phyloP scores from a whole-genome alignment of 2,888 invertebrate species.

The Leptinotarsa rubiginosa region DNA sequence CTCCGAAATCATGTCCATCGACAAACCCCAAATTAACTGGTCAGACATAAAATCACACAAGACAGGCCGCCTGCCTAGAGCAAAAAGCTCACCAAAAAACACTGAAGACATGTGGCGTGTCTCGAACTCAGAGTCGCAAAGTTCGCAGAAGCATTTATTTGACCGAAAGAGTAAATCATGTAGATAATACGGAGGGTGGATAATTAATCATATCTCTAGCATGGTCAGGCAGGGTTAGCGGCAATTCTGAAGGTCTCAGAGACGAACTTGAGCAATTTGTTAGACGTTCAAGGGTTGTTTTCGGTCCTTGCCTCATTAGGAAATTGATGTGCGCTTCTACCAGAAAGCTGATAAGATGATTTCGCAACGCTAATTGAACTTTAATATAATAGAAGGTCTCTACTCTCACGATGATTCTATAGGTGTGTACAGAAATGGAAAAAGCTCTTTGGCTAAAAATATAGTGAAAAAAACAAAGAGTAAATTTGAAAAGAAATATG shows the following conservation, averaged over 20 bases:
- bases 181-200: slow-evolving; percentile 23
- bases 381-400: no score
- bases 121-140: not conserved
- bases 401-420: no score
- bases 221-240: slow-evolving; percentile 41
- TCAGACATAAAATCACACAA: not conserved
- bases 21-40: not conserved
- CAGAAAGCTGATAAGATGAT: no score
- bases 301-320: slow-evolving; percentile 41
- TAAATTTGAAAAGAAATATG: no score
- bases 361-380: no score
- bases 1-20: no score
- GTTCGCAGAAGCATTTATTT: slow-evolving; percentile 9
- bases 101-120: slow-evolving; percentile 13
- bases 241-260: slow-evolving; percentile 39
- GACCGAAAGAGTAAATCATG: slow-evolving; percentile 26
- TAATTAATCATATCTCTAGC: slow-evolving; percentile 43
- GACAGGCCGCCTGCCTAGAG: not conserved
- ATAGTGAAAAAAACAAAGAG: no score
- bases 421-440: no score
- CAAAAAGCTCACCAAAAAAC: slow-evolving; percentile 3
- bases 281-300: slow-evolving; percentile 46
- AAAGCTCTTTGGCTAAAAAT: no score
- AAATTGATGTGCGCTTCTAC: not conserved
- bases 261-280: slow-evolving; percentile 48